Base-by-base conservation (phyloP, 2,113 vertebrate species). In the Boulengeromyrus knoepffleri region DNA sequence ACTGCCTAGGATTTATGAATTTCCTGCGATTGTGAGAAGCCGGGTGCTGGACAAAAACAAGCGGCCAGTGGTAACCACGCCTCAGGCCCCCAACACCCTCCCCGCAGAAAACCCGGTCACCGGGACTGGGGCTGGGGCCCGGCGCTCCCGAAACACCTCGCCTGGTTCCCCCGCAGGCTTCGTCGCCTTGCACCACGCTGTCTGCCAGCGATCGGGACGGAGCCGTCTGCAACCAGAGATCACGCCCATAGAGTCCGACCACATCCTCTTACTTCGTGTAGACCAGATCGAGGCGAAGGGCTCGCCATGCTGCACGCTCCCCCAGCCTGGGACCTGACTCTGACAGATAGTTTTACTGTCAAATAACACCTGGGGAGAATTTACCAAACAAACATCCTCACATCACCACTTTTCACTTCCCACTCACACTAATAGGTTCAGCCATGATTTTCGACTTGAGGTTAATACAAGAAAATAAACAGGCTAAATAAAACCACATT, bases 211-310 rank as follows among this genome's bases (percentile, higher is more conserved):
- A 70, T n/a, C 8, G 47, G 24, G 31, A 74, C 56, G 88, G n/a
- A 27, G 85, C 31, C 83, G 86, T 84, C 46, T 89, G 39, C 87
- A 77, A 10, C 50, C n/a, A 89, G 6, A 89, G 90, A 93, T 93
- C 36, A 56, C 88, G 90, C 92, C 90, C 89, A 4, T 42, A 62
- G 39, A 53, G 24, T 91, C 62, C n/a, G 17, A 91, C 91, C 88
- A 91, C 92, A 92, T 94, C 93, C 92, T 94, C 89, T 90, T 49
- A 84, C 87, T 89, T 83, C 56, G 58, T 3, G 49, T 21, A 53
- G 21, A 91, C 66, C 45, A 87, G 52, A 56, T 74, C 49, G 17
- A 77, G 42, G 9, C 21, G 6, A 19, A 19, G 31, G 39, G 36
- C 21, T 12, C 36, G 15, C 74, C 88, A 39, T 45, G 17, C 21